These are phyloP conservation scores for Drosophila greeni DNA, from an alignment of 2,888 invertebrate genomes.

Conservation along the genomic window DNA sequence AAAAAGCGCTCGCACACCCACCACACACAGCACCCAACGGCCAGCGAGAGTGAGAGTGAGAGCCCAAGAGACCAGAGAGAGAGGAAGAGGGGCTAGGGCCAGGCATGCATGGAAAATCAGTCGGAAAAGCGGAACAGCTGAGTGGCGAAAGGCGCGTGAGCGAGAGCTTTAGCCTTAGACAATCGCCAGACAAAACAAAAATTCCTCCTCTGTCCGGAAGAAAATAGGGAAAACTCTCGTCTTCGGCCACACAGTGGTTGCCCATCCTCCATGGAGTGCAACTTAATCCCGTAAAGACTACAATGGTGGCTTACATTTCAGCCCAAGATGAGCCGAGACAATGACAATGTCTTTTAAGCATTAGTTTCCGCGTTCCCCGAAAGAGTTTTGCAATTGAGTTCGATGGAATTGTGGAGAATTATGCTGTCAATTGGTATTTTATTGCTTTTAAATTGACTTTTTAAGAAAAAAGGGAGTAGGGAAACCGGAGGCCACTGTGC, in stretches of 20 bases:
- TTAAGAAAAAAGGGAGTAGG: conserved; percentile 3
- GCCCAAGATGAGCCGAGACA: conserved; percentile 20
- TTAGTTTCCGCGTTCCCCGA: conserved; percentile 13
- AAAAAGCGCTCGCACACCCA: conserved; percentile 47
- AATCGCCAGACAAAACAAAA: conserved; percentile 56
- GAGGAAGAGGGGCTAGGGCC: conserved; percentile 21
- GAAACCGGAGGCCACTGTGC: conserved; percentile 58
- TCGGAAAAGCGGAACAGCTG: conserved; percentile 42
- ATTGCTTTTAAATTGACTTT: conserved; percentile 67
- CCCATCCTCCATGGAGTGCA: conserved; percentile 40
- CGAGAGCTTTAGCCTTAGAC: conserved; percentile 66
- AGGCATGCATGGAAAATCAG: conserved; percentile 64
- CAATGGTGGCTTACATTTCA: conserved; percentile 54
- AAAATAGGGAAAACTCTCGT: conserved; percentile 45
- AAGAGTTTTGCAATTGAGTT: conserved; percentile 59
- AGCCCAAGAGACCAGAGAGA: conserved; percentile 4
- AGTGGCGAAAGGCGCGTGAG: conserved; percentile 61
- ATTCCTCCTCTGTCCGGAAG: conserved; percentile 48
- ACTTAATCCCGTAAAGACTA: conserved; percentile 56
- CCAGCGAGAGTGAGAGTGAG: conserved; percentile 12
- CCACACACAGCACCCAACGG: conserved; percentile 19
- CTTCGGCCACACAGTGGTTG: conserved; percentile 64
- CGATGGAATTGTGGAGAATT: conserved; percentile 35
- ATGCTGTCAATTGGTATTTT: conserved; percentile 67
- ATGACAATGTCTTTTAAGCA: conserved; percentile 23